Base-by-base conservation (phyloP, 2,113 vertebrate species). In the Vidua macroura region DNA sequence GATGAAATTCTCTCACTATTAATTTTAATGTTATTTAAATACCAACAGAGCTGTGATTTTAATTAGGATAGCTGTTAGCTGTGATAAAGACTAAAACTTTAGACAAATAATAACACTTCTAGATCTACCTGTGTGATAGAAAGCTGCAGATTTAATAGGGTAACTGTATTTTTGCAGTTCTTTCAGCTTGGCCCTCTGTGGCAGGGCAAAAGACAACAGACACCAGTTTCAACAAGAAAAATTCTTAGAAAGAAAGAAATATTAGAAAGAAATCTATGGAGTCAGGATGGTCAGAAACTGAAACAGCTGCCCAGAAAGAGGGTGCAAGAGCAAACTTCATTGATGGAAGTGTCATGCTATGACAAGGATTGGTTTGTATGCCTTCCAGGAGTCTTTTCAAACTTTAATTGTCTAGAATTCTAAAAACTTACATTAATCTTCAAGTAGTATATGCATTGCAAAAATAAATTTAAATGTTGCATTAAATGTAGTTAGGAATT, bases 321-420 rank as follows among this genome's bases (percentile, higher is more conserved):
- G 46, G 13, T 39, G 48, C 35, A 83, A 72, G 24, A 23, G 22
- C 8, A 81, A 56, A 41, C 8, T 7, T 56, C 5, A 24, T 4
- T 56, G 35, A 33, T 10, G 5, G 41, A 72, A 19, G 4, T 0
- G 0, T 41, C 18, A 14, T 18, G 15, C 21, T 44, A 59, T 64
- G 4, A 35, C 1, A 4, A 9, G 3, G 6, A 49, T 19, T 27
- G 11, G 2, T 66, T 44, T 7, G 1, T 33, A 28, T 24, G 21
- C 6, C 20, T 66, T 88, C 20, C 9, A 41, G 33, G n/a, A 67
- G 16, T 46, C 7, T 52, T 31, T 80, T 66, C 21, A 25, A 66
- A 44, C 18, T n/a, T 41, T 33, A 22, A 55, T n/a, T 68, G 7
- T 52, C 23, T 17, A 62, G 21, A 68, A 67, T n/a, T 75, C 4